phyloP scores from a whole-genome alignment of 2,888 invertebrate species.

The Monopis laevigella region DNA sequence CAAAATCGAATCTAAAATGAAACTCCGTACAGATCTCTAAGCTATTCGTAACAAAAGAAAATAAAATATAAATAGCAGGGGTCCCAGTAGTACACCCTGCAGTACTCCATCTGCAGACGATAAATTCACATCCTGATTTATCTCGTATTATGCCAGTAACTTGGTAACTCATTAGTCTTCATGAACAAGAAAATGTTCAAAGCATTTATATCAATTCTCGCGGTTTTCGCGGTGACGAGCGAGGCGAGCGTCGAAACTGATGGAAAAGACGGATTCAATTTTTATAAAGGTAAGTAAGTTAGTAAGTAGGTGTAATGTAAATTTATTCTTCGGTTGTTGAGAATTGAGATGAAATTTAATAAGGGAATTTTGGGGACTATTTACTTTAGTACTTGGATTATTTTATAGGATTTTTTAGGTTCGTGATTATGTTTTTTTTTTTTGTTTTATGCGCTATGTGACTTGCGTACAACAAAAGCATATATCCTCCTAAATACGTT shows the following conservation, averaged over 20 bases:
- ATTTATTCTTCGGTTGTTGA: constrained; percentile 3
- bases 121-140: constrained; percentile 20
- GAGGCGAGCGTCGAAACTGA: constrained; percentile 28
- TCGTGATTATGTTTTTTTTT: no score
- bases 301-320: no score
- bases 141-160: constrained; percentile 19
- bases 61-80: constrained; percentile 1
- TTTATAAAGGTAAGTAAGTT: constrained; percentile 63
- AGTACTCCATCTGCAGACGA: neutral
- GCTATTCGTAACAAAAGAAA: no score
- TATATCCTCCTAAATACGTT: no score
- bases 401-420: no score
- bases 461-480: no score
- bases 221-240: constrained; percentile 30
- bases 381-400: no score
- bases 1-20: no score
- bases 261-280: constrained; percentile 55
- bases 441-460: no score
- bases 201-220: constrained; percentile 43
- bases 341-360: constrained; percentile 1
- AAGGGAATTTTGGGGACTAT: constrained; percentile 1
- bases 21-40: no score
- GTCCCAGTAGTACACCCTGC: neutral
- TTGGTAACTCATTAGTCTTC: constrained; percentile 27
- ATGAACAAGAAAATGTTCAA: constrained; percentile 43